phyloP scores from a whole-genome alignment of 2,113 vertebrate species.

The Rhizomys pruinosus region DNA sequence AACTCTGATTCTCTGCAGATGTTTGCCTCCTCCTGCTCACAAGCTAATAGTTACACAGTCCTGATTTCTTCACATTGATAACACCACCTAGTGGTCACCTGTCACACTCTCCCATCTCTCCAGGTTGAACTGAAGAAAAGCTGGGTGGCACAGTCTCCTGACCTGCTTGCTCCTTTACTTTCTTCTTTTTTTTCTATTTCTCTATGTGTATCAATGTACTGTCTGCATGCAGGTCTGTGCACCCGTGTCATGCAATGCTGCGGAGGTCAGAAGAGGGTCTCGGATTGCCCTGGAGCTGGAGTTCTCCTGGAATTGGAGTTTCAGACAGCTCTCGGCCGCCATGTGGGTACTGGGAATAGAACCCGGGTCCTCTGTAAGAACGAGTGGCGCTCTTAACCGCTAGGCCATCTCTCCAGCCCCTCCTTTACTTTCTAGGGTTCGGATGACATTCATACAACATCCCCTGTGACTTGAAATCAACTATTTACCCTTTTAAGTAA shows the following conservation, averaged over 20 bases:
- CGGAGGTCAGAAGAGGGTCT: too few relatives aligned
- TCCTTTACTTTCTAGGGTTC: background rate
- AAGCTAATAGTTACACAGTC: background rate
- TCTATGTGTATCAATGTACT: too few relatives aligned
- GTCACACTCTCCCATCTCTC: background rate
- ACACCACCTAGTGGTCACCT: constrained; percentile 30
- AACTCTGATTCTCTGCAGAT: background rate
- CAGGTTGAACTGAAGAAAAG: background rate
- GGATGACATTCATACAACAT: background rate
- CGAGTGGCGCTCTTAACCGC: too few relatives aligned
- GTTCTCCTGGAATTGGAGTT: too few relatives aligned
- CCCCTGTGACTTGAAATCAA: background rate
- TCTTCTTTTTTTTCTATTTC: too few relatives aligned
- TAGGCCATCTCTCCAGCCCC: too few relatives aligned
- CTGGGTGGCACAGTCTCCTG: background rate
- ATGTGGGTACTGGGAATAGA: too few relatives aligned
- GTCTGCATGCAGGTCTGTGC: too few relatives aligned
- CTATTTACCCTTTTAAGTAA: background rate
- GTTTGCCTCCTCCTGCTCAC: background rate
- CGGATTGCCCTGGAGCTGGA: too few relatives aligned
- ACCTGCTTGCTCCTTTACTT: background rate
- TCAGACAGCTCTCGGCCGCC: too few relatives aligned
- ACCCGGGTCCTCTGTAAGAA: too few relatives aligned
- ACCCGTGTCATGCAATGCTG: too few relatives aligned
- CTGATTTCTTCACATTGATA: background rate